Base-by-base conservation (phyloP, 2,888 invertebrate genomes). In the Diabrotica balteata region DNA sequence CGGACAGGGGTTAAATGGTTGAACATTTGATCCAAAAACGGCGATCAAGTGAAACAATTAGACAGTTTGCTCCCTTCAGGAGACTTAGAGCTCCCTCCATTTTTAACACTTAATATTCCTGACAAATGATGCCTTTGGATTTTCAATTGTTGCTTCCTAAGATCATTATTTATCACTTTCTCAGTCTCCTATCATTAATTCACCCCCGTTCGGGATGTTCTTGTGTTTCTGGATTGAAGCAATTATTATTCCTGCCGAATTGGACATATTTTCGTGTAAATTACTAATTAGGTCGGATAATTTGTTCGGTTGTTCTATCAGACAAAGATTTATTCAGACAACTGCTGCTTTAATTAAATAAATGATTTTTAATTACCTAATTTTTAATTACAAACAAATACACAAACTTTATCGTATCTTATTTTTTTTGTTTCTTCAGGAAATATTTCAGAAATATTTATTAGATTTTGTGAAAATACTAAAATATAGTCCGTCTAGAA, bases 41-140 rank as follows among this genome's bases (percentile, higher is more conserved):
- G 77, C 79, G 81, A 81, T 80, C 80, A 80, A 80, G 67, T 81
- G 80, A 80, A 80, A 81, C 80, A 80, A 81, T 81, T 81, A 82
- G 79, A 79, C 76, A 78, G 73, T 77, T 82, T 70, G 67, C 72
- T 80, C 73, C 75, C 73, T 75, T 80, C 84, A 83, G 85, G 83
- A 81, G 75, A 68, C 73, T 72, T 73, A 73, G 72, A 69, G 72
- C 65, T 69, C 63, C 79, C 75, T 79, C 78, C 79, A 80, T 80
- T 81, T 81, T 80, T 81, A 80, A 80, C 85, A 85, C 84, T 85
- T 85, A 83, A 86, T 87, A 80, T 79, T 81, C 80, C 76, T 82
- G 83, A 83, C 82, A 82, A 82, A 82, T 81, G 80, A 80, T 74
- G 68, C 70, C 67, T 69, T 69, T 60, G 70, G 72, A 71, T 73